These are phyloP conservation scores for Acanthopagrus latus DNA, from an alignment of 2,797 vertebrate species.

Conservation along the genomic window DNA sequence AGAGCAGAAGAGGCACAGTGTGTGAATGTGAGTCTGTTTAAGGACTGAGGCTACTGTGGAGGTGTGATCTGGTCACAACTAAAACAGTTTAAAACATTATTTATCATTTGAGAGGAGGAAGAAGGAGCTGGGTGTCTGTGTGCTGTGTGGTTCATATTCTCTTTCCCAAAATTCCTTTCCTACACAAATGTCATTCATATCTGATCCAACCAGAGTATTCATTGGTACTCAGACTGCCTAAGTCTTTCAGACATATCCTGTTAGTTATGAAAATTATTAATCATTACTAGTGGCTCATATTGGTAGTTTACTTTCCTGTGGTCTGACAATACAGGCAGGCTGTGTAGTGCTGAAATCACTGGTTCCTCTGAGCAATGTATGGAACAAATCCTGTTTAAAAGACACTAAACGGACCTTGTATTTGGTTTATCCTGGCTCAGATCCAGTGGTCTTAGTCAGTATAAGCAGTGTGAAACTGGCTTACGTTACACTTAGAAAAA, in stretches of 20 bases:
- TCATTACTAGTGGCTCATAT: background rate
- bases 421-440: constrained; percentile 59
- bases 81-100: constrained; percentile 14
- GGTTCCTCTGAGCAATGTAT: constrained; percentile 2
- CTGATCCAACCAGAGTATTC: background rate
- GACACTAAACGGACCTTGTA: constrained; percentile 39
- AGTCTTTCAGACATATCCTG: background rate
- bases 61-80: background rate
- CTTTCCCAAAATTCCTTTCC: background rate
- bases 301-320: background rate
- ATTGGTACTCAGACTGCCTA: background rate
- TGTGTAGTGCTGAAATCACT: constrained; percentile 6
- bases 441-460: constrained; percentile 42
- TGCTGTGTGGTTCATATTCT: background rate
- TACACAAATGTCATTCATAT: constrained; percentile 5
- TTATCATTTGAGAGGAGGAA: background rate
- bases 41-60: background rate
- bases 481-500: constrained; percentile 56
- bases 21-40: constrained; percentile 5
- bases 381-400: constrained; percentile 45
- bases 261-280: background rate
- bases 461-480: constrained; percentile 52
- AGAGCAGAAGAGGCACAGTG: constrained; percentile 6
- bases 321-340: background rate
- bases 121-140: background rate